phyloP scores from a whole-genome alignment of 2,113 vertebrate genomes.

The Arothron firmamentum region DNA sequence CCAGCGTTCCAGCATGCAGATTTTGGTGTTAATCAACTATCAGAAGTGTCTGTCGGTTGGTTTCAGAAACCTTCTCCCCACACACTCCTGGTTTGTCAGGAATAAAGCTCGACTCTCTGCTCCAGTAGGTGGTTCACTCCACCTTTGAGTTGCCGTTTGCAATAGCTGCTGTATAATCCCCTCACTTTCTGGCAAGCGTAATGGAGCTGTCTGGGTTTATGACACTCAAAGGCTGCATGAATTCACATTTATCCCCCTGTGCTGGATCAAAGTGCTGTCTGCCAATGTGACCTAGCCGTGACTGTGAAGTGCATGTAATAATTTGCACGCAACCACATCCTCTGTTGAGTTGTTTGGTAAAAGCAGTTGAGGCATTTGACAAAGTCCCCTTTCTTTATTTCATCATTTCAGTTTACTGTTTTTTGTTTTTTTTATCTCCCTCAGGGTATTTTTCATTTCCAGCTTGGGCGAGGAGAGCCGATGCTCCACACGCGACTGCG shows the following conservation, averaged over 20 bases:
- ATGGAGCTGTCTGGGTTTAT: neutral
- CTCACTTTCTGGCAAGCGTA: neutral
- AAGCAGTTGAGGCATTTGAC: no score
- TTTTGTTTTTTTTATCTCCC: conserved; percentile 2
- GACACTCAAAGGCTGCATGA: neutral
- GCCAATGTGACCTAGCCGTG: neutral
- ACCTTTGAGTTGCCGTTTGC: no score
- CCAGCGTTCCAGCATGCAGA: neutral
- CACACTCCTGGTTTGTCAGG: no score
- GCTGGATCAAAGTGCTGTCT: neutral
- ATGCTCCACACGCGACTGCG: conserved; percentile 96
- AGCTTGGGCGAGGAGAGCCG: conserved; percentile 91
- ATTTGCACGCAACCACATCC: neutral
- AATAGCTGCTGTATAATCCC: neutral
- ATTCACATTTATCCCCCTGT: neutral
- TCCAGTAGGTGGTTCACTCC: no score
- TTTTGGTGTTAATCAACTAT: neutral
- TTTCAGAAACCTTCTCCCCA: neutral
- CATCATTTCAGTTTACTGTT: neutral
- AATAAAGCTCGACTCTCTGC: no score
- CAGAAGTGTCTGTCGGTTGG: no score
- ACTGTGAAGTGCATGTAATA: no score
- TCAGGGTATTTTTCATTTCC: conserved; percentile 97
- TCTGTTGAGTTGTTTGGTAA: no score
- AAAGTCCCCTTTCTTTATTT: neutral